Evolutionary conservation across 2,888 invertebrate genomes (phyloP), one percentile per base, ranked within the genome.

Genomic region (Drosophila yooni): DNA sequence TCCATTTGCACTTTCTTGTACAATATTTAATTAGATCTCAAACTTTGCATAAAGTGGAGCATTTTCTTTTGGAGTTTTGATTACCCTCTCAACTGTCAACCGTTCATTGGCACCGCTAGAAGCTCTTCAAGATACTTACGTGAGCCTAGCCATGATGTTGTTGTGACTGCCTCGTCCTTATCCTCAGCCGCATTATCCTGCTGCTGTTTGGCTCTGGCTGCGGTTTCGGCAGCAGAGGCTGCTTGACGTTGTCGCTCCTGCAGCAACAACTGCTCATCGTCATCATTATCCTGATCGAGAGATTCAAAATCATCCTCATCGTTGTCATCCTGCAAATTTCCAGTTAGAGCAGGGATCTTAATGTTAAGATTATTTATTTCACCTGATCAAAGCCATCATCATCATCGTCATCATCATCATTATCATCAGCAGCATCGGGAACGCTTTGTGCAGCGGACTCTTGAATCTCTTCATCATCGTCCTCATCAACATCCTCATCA

Each of bases 1-100:
- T 48, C 40, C 73, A 86, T 89, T 92, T 92, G 92, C 92, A 92
- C 93, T 92, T 93, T 91, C 91, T 91, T 91, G 83, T 80, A 90
- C 90, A 89, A 81, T 87, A 50, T 27, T 50, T 64, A 36, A 48
- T 54, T 54, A 56, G 50, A 52, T 8, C 38, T 46, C 29, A n/a
- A 15, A 38, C 56, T 7, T 36, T 34, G 43, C 53, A 31, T 48
- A 73, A 77, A 72, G 65, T 88, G 79, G 81, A 85, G 85, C 76
- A 46, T 29, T 34, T 33, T 80, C 53, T 10, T 6, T 31, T 15
- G 15, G 21, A 43, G 21, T 21, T 29, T 21, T 46, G 29, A 64
- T 64, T 69, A 72, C 29, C 48, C 48, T 21, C 31, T 27, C n/a
- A 27, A 21, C 51, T 74, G 51, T 62, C 43, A 65, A 79, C 72